phyloP scores from a whole-genome alignment of 2,113 vertebrate genomes.

The Lepisosteus oculatus region DNA sequence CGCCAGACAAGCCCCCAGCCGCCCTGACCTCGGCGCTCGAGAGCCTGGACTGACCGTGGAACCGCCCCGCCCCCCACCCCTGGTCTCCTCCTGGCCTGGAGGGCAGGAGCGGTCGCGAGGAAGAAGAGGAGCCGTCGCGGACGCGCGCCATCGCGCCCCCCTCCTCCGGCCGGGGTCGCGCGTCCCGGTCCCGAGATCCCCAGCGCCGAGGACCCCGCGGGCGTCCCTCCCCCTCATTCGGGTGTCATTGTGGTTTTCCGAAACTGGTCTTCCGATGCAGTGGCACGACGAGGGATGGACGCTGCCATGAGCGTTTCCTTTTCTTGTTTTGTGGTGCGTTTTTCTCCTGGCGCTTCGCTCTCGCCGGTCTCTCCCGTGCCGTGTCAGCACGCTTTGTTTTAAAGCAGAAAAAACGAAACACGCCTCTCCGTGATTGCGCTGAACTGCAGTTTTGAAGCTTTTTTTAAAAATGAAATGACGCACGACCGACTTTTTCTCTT shows the following conservation, averaged over 20 bases:
- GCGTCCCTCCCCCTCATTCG: slow-evolving; percentile 48
- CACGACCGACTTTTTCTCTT: too few species aligned
- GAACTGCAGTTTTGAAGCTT: too few species aligned
- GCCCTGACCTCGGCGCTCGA: slow-evolving; percentile 32
- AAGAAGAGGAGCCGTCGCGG: slow-evolving; percentile 22
- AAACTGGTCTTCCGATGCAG: slow-evolving; percentile 49
- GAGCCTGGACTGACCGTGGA: slow-evolving; percentile 39
- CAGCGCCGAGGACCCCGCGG: slow-evolving; percentile 56
- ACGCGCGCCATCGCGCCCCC: slow-evolving; percentile 39
- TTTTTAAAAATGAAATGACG: too few species aligned
- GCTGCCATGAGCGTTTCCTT: slow-evolving; percentile 57
- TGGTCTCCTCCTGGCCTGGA: slow-evolving; percentile 38
- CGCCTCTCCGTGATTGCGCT: too few species aligned
- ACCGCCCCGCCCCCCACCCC: slow-evolving; percentile 20
- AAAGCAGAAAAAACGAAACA: too few species aligned
- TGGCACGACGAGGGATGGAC: slow-evolving; percentile 56
- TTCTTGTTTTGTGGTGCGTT: slow-evolving; percentile 53
- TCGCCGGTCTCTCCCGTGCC: too few species aligned
- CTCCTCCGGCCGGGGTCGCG: slow-evolving; percentile 45
- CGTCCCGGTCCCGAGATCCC: slow-evolving; percentile 56
- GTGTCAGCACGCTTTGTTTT: too few species aligned
- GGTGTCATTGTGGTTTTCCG: slow-evolving; percentile 54
- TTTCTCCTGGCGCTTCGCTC: too few species aligned
- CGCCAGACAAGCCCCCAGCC: not conserved
- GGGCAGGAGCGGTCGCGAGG: slow-evolving; percentile 37